Percentiles rank a stretch among this genome's conserved stretches.
These are phyloP conservation scores for Stegodyphus dumicola DNA, from an alignment of 1,140 invertebrate species.

Conservation along the genomic window DNA sequence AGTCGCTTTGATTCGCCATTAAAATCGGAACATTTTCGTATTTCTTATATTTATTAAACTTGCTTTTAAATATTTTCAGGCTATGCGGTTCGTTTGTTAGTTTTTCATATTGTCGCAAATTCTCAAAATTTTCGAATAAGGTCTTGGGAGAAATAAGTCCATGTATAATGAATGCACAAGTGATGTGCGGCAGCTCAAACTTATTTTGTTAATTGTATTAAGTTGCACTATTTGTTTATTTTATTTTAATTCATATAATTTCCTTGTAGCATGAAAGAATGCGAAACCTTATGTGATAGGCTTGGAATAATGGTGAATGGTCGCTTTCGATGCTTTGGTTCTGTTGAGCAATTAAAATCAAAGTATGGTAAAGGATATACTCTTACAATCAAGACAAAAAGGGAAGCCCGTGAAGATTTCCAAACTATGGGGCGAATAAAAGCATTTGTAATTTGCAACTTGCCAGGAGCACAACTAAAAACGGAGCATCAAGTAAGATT, in stretches of 20 bases:
- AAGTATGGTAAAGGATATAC: constrained; percentile 84
- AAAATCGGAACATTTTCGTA: too few species aligned
- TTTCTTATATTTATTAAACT: too few species aligned
- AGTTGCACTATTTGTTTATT: not conserved
- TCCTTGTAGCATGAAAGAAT: constrained; percentile 78
- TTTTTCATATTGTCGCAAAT: too few species aligned
- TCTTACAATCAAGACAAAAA: constrained; percentile 71
- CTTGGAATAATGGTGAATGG: constrained; percentile 91
- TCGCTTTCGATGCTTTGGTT: constrained; percentile 78
- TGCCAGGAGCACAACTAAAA: constrained; percentile 37
- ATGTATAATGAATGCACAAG: too few species aligned
- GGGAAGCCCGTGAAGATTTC: not conserved
- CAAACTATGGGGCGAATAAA: not conserved
- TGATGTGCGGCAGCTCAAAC: too few species aligned
- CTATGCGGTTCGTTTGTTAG: too few species aligned
- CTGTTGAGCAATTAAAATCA: constrained; percentile 77
- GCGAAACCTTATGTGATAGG: constrained; percentile 85
- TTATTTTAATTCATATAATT: not conserved
- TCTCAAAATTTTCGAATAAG: too few species aligned
- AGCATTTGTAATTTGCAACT: not conserved
- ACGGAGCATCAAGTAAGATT: constrained; percentile 57
- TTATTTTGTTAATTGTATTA: too few species aligned
- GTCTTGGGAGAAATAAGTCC: too few species aligned
- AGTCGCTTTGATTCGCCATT: too few species aligned
- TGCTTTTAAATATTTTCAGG: too few species aligned